phyloP scores from a whole-genome alignment of 1,140 invertebrate genomes.

The Lordiphosa clarofinis region DNA sequence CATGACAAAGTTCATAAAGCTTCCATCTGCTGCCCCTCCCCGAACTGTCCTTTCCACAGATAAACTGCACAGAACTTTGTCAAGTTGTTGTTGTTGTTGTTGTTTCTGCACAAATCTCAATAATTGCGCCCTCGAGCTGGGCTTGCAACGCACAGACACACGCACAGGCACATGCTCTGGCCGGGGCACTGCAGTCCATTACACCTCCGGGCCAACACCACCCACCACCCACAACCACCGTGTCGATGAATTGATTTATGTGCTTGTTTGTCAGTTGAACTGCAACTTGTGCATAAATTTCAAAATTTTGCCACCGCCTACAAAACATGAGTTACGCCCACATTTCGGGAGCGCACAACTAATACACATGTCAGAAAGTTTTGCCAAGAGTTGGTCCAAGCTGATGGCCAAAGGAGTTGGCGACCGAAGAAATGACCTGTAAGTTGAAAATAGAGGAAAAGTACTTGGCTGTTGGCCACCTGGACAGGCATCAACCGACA shows the following conservation, averaged over 20 bases:
- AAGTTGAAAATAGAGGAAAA: too few species aligned
- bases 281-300: conserved; percentile 74
- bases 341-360: conserved; percentile 5
- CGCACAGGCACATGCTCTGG: not conserved
- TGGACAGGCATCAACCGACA: too few species aligned
- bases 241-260: conserved; percentile 73
- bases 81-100: conserved; percentile 37
- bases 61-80: conserved; percentile 31
- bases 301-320: conserved; percentile 43
- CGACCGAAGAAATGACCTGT: too few species aligned
- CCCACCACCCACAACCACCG: not conserved
- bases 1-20: conserved; percentile 9
- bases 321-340: conserved; percentile 20
- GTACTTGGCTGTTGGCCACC: too few species aligned
- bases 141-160: conserved; percentile 4
- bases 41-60: conserved; percentile 4
- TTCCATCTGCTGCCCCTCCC: conserved; percentile 23
- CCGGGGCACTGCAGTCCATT: too few species aligned
- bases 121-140: conserved; percentile 58
- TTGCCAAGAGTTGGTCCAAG: conserved; percentile 1
- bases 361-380: conserved; percentile 37
- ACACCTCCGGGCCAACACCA: not conserved
- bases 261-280: conserved; percentile 70
- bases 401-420: too few species aligned
- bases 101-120: conserved; percentile 52